Evolutionary conservation across 2,888 invertebrate species (phyloP).

Genomic region (Drosophila sordidapex): DNA sequence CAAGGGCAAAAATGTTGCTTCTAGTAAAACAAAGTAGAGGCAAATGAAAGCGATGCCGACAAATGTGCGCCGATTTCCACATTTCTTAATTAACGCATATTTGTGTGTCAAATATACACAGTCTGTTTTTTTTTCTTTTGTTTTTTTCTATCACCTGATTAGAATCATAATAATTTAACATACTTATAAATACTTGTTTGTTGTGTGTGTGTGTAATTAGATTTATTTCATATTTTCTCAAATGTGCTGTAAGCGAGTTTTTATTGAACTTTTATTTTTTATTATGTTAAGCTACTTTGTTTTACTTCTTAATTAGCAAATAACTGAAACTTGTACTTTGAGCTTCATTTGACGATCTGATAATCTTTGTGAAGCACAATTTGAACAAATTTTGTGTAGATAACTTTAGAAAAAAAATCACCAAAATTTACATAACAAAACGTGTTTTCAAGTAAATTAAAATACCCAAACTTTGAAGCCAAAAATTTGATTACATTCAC

Average conservation of each 20-base stretch:
- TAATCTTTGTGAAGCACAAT: background rate
- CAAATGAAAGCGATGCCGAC: constrained; percentile 51
- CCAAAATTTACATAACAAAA: background rate
- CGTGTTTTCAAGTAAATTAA: constrained; percentile 1
- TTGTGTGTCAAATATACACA: constrained; percentile 49
- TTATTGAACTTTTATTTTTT: background rate
- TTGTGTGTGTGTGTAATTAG: background rate
- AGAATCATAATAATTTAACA: constrained; percentile 26
- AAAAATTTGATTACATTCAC: background rate
- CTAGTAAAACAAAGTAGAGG: constrained; percentile 1
- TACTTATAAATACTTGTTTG: constrained; percentile 1
- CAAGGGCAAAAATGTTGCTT: background rate
- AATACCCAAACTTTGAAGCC: background rate
- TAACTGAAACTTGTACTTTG: constrained; percentile 2
- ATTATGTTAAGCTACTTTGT: background rate
- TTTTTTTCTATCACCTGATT: constrained; percentile 10
- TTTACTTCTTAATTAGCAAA: background rate
- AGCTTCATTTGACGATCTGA: background rate
- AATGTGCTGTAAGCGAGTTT: background rate
- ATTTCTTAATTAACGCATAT: constrained; percentile 56
- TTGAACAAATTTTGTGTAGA: background rate
- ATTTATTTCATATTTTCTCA: background rate
- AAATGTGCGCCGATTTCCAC: constrained; percentile 35
- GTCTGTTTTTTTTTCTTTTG: constrained; percentile 25
- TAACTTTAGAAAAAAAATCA: background rate